These are phyloP conservation scores for Yponomeuta sedellus DNA, from an alignment of 2,888 invertebrate species.

Conservation along the genomic window DNA sequence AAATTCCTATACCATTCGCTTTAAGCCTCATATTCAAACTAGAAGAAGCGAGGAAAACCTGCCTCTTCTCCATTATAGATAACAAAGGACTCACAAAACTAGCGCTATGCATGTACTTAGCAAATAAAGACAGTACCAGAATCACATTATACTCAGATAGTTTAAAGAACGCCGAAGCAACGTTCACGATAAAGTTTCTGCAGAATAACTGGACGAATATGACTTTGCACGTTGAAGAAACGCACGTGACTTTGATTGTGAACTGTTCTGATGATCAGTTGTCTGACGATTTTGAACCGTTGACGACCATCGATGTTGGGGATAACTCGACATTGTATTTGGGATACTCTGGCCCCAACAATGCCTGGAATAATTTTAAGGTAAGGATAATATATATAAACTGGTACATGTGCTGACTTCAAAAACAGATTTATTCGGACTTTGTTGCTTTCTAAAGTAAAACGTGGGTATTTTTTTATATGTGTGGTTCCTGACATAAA, in stretches of 20 bases:
- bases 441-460: too few species aligned
- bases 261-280: conserved; percentile 24
- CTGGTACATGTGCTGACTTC: too few species aligned
- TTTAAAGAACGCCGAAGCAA: conserved; percentile 10
- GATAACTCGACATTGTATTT: conserved; percentile 18
- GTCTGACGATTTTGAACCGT: neutral
- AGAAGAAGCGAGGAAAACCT: conserved; percentile 27
- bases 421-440: too few species aligned
- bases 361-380: conserved; percentile 17
- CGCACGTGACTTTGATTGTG: conserved; percentile 24
- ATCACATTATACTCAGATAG: conserved; percentile 25
- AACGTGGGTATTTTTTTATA: too few species aligned
- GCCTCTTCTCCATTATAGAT: conserved; percentile 44
- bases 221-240: conserved; percentile 28
- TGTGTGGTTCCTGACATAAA: too few species aligned
- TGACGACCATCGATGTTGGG: conserved; percentile 22
- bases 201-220: conserved; percentile 28
- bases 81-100: conserved; percentile 25
- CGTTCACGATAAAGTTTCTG: conserved; percentile 4
- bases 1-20: conserved; percentile 27
- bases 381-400: conserved; percentile 20
- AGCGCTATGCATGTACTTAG: conserved; percentile 33
- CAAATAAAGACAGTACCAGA: conserved; percentile 20
- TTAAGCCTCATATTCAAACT: conserved; percentile 40
- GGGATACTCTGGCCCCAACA: conserved; percentile 16